Base-by-base conservation (phyloP, 1,140 invertebrate species). In the Magallana gigas region DNA sequence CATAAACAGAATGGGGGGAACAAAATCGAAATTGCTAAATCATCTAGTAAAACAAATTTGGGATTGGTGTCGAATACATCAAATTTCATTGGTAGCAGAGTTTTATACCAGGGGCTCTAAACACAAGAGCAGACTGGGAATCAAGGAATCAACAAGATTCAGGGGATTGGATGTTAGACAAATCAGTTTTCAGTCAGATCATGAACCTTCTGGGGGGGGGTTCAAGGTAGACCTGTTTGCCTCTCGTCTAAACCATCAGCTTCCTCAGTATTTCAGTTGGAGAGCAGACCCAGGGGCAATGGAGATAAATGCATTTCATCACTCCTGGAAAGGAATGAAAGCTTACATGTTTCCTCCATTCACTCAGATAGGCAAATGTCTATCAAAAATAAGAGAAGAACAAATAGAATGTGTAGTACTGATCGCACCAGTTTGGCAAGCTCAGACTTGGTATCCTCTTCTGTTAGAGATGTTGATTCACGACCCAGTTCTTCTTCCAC, bases 341-440 rank as follows among this genome's bases (percentile, higher is more conserved):
- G 6, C 60, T 59, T 58, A 87, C 60, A 48, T 58, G 23, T 36
- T 90, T 85, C 85, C 88, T 4, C 90, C 90, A 76, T 92, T 92
- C 85, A 88, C 83, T 83, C 11, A 90, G 57, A 85, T 91, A n/a
- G 81, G 83, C 5, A 16, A 76, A 82, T 83, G 85, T 57, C 14
- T 91, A n/a, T 59, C 84, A 58, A 91, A 92, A 62, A 80, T 90
- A n/a, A 18, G 48, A 57, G n/a, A 83, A 18, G 88, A 91, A 18
- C 36, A 68, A 36, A 83, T 86, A 18, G 59, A 56, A 68, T 16
- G 14, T 23, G 85, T 48, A 56, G 83, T 89, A 14, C 16, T 90
- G 6, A 59, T 91, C 8, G 83, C 86, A 1, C 89, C 91, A 84
- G 16, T 48, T 8, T 91, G 88, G n/a, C 83, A 85, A 83, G 88